These are phyloP conservation scores for Leucophenga maculata DNA, from an alignment of 2,888 invertebrate species.

Conservation along the genomic window DNA sequence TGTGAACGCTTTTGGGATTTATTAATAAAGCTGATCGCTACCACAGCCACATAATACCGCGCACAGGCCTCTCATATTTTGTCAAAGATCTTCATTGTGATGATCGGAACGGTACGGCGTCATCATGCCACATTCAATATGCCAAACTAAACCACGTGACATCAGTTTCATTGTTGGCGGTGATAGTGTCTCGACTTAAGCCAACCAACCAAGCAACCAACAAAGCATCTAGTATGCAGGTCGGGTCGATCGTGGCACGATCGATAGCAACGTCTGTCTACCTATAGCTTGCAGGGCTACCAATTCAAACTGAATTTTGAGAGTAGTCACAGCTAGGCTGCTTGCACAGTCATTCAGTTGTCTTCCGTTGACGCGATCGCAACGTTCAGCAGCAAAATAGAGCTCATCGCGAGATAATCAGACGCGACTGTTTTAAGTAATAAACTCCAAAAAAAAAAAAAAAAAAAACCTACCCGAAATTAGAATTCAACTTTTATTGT, in stretches of 20 bases:
- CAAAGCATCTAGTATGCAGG: too few relatives aligned
- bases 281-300: too few relatives aligned
- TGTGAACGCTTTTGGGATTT: constrained; percentile 5
- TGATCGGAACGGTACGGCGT: neutral
- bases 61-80: neutral
- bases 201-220: too few relatives aligned
- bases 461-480: too few relatives aligned
- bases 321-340: neutral
- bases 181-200: neutral
- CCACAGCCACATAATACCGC: neutral
- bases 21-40: neutral
- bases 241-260: constrained; percentile 17
- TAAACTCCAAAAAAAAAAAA: too few relatives aligned
- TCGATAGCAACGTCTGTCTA: too few relatives aligned
- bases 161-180: neutral
- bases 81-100: neutral
- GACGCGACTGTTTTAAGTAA: too few relatives aligned
- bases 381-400: constrained; percentile 43
- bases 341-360: constrained; percentile 60
- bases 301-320: neutral
- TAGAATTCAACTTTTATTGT: too few relatives aligned
- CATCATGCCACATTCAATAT: too few relatives aligned
- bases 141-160: constrained; percentile 10
- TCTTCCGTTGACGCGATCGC: constrained; percentile 60
- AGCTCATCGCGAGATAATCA: constrained; percentile 6